Conservation (phyloP, 2,797 vertebrate genomes). For the Corythornis leucogaster region DNA sequence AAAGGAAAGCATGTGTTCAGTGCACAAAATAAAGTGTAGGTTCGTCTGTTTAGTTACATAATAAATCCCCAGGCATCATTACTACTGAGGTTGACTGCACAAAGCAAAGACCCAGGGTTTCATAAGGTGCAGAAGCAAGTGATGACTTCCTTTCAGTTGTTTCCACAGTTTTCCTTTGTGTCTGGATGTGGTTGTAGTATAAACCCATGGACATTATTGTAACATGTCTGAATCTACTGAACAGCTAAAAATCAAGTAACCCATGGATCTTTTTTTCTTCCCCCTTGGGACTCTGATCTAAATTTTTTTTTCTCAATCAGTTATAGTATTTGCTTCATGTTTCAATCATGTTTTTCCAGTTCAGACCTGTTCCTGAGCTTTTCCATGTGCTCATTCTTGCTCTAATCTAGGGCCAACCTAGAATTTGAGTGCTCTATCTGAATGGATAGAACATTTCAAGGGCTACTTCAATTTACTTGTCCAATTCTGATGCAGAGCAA, state of each 20-base stretch:
- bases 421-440: neutral
- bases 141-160: neutral
- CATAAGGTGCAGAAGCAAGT: neutral
- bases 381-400: neutral
- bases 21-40: neutral
- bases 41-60: neutral
- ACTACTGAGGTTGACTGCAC: neutral
- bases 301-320: neutral
- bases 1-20: neutral
- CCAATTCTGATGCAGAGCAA: neutral
- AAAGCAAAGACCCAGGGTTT: neutral
- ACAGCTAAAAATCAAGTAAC: neutral
- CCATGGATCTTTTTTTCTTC: no score
- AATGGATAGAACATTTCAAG: rapidly evolving
- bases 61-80: rapidly evolving
- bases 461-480: neutral
- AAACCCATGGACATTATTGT: neutral
- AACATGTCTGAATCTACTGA: neutral
- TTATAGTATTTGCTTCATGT: neutral
- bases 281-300: no score
- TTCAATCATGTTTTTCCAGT: neutral
- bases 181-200: neutral
- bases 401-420: neutral
- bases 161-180: neutral
- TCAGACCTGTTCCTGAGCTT: neutral